Evolutionary conservation across 2,888 invertebrate genomes (phyloP).

Genomic region (Cantharis lateralis): DNA sequence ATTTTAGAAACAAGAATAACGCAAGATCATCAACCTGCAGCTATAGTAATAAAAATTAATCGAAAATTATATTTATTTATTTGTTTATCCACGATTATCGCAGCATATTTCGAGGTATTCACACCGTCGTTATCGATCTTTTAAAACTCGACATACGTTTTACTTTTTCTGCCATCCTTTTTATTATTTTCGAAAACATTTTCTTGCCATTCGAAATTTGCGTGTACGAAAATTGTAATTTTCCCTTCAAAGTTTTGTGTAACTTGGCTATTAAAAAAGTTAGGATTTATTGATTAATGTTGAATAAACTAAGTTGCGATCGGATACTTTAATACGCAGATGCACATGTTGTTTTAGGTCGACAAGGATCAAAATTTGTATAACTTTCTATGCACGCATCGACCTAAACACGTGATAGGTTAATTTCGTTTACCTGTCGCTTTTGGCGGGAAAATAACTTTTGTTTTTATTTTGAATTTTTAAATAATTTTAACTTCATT

Average conservation of each 20-base stretch:
- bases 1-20: conserved; percentile 11
- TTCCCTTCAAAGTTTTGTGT: conserved; percentile 24
- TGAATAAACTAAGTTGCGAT: conserved; percentile 31
- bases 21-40: not conserved
- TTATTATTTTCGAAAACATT: not conserved
- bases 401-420: conserved; percentile 30
- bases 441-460: not conserved
- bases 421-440: not conserved
- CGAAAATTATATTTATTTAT: not conserved
- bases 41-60: not conserved
- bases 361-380: conserved; percentile 36
- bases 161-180: not conserved
- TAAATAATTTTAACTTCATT: no score
- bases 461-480: no score
- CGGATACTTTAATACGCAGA: conserved; percentile 40
- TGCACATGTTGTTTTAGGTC: conserved; percentile 38
- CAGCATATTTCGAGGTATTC: conserved; percentile 37
- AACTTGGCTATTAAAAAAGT: not conserved
- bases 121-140: conserved; percentile 39
- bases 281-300: conserved; percentile 39
- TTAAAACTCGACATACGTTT: not conserved
- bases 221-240: conserved; percentile 21
- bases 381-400: conserved; percentile 27
- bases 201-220: not conserved
- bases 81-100: conserved; percentile 23